phyloP scores from a whole-genome alignment of 2,113 vertebrate species.

The Elephantulus edwardii region DNA sequence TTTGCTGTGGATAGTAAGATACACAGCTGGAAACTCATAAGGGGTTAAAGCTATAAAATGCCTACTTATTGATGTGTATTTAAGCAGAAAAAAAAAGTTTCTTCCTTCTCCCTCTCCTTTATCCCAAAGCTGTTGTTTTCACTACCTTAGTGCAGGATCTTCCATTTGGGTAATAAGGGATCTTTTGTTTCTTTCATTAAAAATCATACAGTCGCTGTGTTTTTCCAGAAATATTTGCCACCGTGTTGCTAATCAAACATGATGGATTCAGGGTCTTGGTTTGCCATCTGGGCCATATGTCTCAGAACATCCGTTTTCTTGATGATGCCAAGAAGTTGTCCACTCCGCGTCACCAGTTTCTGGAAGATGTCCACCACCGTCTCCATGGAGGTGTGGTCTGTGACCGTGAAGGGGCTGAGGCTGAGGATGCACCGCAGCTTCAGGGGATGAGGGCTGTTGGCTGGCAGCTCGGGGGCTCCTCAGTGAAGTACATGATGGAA shows the following conservation, averaged over 20 bases:
- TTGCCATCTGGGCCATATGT: conserved; percentile 99
- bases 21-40: conserved; percentile 75
- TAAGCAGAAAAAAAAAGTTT: conserved; percentile 54
- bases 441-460: too few species aligned
- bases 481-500: too few species aligned
- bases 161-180: conserved; percentile 53
- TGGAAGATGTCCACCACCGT: too few species aligned
- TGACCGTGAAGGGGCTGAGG: too few species aligned
- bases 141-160: neutral
- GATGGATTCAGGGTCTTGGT: conserved; percentile 99
- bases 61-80: conserved; percentile 56
- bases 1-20: conserved; percentile 60
- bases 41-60: conserved; percentile 75
- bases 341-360: too few species aligned
- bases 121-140: conserved; percentile 68
- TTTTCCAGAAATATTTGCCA: conserved; percentile 73
- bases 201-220: conserved; percentile 70
- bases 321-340: conserved; percentile 89
- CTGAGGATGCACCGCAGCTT: too few species aligned
- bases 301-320: conserved; percentile 99
- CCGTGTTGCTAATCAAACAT: conserved; percentile 92
- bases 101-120: conserved; percentile 65
- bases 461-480: too few species aligned
- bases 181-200: conserved; percentile 74
- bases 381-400: too few species aligned